phyloP scores from a whole-genome alignment of 2,113 vertebrate species.

The Butorides virescens region DNA sequence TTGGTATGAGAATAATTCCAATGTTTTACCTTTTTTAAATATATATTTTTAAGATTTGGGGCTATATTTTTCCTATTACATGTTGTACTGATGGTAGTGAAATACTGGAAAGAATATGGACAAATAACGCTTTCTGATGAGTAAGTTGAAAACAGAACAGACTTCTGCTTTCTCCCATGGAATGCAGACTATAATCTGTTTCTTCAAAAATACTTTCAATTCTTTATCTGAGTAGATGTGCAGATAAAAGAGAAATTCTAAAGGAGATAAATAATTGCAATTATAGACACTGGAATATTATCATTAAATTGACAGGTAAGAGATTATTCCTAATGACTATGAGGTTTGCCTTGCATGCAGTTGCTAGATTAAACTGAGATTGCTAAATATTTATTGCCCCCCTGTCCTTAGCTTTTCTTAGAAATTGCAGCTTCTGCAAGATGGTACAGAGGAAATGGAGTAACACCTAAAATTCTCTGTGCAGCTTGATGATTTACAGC shows the following conservation, averaged over 20 bases:
- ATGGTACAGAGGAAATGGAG: neutral
- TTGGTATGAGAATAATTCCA: neutral
- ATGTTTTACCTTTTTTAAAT: neutral
- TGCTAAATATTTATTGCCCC: neutral
- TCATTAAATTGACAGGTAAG: neutral
- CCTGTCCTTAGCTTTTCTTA: neutral
- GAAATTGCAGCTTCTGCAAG: neutral
- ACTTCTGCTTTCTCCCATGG: neutral
- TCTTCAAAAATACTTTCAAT: constrained; percentile 4
- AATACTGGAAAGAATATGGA: constrained; percentile 19
- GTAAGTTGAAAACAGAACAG: neutral
- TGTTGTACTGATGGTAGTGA: neutral
- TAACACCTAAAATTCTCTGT: neutral
- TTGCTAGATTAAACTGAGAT: neutral
- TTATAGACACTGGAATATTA: neutral
- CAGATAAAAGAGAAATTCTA: neutral
- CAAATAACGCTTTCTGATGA: constrained; percentile 23
- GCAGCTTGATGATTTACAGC: neutral
- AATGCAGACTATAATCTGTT: neutral
- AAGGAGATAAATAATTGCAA: neutral
- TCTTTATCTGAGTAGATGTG: neutral
- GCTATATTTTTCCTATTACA: neutral
- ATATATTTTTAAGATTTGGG: neutral
- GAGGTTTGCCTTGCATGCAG: neutral
- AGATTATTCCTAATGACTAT: neutral